Evolutionary conservation across 2,888 invertebrate genomes (phyloP).

Genomic region (Antheraea assamensis): DNA sequence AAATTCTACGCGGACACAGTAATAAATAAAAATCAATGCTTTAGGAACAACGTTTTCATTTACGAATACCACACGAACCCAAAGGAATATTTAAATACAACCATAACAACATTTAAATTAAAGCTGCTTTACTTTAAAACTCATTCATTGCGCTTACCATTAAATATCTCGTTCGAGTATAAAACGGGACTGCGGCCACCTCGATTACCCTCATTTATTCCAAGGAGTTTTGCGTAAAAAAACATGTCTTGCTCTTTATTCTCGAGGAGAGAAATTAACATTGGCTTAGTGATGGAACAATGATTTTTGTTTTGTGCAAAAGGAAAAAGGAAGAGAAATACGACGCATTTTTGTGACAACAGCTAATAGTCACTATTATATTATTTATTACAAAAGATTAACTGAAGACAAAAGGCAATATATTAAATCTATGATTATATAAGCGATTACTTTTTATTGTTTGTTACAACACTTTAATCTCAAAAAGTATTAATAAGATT

Average conservation of each 20-base stretch:
- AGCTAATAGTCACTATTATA: background rate
- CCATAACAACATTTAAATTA: constrained; percentile 17
- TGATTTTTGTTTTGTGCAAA: constrained; percentile 20
- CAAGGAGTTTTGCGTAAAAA: constrained; percentile 23
- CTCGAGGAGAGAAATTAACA: constrained; percentile 25
- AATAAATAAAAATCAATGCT: no score
- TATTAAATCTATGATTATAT: background rate
- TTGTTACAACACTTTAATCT: no score
- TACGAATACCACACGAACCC: background rate
- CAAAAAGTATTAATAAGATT: no score
- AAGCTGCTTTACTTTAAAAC: constrained; percentile 12
- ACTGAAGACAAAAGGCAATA: background rate
- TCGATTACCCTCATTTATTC: constrained; percentile 26
- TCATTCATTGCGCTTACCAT: constrained; percentile 21
- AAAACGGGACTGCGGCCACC: constrained; percentile 21
- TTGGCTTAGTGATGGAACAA: constrained; percentile 22
- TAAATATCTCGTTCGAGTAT: constrained; percentile 20
- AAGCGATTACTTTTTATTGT: no score
- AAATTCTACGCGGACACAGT: no score
- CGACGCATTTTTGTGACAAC: background rate
- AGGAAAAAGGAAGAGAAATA: constrained; percentile 4
- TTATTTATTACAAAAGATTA: background rate
- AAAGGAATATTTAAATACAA: constrained; percentile 12
- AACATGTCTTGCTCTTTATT: constrained; percentile 26
- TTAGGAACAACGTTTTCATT: no score